A percentile compares a stretch with the other conserved stretches of the same genome.
Evolutionary conservation across 2,113 vertebrate genomes (phyloP).

Genomic region (Apteryx owenii): DNA sequence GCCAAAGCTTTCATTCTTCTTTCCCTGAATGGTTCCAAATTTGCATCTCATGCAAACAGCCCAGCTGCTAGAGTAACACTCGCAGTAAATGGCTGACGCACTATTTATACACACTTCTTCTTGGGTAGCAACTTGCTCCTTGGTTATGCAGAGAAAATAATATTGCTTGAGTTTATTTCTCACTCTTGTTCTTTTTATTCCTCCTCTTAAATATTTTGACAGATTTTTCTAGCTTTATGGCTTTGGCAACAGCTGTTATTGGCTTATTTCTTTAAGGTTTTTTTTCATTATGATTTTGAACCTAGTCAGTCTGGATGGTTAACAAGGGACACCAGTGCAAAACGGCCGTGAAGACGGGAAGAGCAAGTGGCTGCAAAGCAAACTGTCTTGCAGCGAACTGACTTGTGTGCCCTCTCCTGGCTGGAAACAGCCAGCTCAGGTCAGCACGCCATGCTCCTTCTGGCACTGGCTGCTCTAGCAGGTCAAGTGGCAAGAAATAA

Average conservation of each 20-base stretch:
- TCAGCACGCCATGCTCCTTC: background rate
- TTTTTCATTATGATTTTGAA: background rate
- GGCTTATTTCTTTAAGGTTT: constrained; percentile 34
- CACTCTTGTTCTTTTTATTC: background rate
- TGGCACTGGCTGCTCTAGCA: background rate
- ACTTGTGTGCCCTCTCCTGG: constrained; percentile 64
- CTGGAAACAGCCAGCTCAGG: constrained; percentile 51
- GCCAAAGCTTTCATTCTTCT: constrained; percentile 73
- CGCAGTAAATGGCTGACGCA: constrained; percentile 69
- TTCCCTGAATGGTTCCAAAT: constrained; percentile 67
- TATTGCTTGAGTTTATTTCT: constrained; percentile 48
- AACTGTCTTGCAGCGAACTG: background rate
- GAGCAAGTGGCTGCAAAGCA: background rate
- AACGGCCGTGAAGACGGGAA: background rate
- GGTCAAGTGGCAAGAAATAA: constrained; percentile 36
- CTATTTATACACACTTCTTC: constrained; percentile 70
- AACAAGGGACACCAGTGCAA: background rate
- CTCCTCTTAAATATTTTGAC: constrained; percentile 55
- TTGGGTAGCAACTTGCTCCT: constrained; percentile 53
- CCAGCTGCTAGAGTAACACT: constrained; percentile 76
- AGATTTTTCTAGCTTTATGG: background rate
- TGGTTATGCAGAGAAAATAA: constrained; percentile 22
- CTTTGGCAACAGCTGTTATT: background rate
- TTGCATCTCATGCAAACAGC: constrained; percentile 77
- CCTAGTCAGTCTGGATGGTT: constrained; percentile 3